These are phyloP conservation scores for Tragelaphus buxtoni DNA, from an alignment of 2,113 vertebrate species.

Conservation along the genomic window DNA sequence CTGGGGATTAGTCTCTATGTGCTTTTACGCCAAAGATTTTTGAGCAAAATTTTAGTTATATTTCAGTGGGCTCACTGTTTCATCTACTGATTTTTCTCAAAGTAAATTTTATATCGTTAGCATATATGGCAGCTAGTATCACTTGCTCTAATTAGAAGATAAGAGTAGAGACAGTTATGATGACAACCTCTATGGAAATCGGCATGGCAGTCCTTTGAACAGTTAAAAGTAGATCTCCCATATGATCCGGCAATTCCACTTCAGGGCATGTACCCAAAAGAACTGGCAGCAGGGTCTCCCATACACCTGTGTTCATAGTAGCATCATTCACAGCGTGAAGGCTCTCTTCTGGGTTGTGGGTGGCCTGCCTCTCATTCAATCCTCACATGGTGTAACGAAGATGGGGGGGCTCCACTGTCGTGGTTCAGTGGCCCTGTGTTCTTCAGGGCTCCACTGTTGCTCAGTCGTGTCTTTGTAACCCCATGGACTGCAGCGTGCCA, in stretches of 20 bases:
- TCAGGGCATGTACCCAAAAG: background rate
- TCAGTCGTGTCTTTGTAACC: background rate
- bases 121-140: background rate
- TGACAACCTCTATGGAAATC: background rate
- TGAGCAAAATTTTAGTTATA: background rate
- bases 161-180: background rate
- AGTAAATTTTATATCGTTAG: background rate
- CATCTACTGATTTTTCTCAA: background rate
- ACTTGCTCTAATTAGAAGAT: background rate
- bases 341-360: background rate
- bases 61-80: background rate
- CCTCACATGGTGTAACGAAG: background rate
- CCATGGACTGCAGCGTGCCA: background rate
- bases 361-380: background rate
- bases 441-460: background rate
- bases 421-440: background rate
- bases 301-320: background rate
- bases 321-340: background rate
- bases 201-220: background rate
- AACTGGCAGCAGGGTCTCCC: background rate
- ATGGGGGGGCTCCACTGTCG: background rate
- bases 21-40: background rate
- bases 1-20: background rate
- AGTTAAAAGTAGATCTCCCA: background rate
- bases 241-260: background rate